phyloP scores from a whole-genome alignment of 2,888 invertebrate genomes.

The Drosophila atroscutellata region DNA sequence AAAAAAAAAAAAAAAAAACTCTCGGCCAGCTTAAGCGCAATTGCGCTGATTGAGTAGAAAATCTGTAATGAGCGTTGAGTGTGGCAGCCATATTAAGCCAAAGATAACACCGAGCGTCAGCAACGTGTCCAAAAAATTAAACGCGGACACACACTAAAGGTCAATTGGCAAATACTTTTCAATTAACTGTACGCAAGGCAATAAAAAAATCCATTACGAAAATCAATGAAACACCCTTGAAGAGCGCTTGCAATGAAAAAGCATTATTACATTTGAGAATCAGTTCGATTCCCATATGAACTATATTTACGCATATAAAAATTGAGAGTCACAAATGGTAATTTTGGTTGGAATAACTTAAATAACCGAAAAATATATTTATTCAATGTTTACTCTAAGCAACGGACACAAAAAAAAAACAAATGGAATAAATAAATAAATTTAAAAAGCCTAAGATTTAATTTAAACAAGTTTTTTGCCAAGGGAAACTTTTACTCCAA shows the following conservation, averaged over 20 bases:
- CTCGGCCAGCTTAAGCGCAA: constrained; percentile 7
- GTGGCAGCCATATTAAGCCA: constrained; percentile 29
- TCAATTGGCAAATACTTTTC: constrained; percentile 67
- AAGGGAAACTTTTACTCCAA: background rate
- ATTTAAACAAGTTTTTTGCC: background rate
- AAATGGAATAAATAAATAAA: background rate
- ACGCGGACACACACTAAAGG: constrained; percentile 21
- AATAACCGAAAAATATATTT: background rate
- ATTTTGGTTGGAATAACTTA: background rate
- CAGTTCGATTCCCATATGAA: background rate
- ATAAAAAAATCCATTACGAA: background rate
- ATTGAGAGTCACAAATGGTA: background rate
- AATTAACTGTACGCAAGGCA: constrained; percentile 60
- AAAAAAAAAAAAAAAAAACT: constrained; percentile 13
- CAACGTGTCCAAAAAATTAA: background rate
- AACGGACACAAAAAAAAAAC: background rate
- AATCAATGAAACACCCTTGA: background rate
- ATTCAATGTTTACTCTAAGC: background rate
- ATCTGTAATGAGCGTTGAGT: constrained; percentile 33
- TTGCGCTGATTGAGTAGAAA: constrained; percentile 42
- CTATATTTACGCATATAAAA: background rate
- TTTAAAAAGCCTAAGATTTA: background rate
- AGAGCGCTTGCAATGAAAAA: too few species aligned
- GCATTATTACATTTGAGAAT: background rate
- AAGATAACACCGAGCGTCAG: constrained; percentile 24